Base-by-base conservation (phyloP, 2,888 invertebrate genomes). In the Luperina testacea region DNA sequence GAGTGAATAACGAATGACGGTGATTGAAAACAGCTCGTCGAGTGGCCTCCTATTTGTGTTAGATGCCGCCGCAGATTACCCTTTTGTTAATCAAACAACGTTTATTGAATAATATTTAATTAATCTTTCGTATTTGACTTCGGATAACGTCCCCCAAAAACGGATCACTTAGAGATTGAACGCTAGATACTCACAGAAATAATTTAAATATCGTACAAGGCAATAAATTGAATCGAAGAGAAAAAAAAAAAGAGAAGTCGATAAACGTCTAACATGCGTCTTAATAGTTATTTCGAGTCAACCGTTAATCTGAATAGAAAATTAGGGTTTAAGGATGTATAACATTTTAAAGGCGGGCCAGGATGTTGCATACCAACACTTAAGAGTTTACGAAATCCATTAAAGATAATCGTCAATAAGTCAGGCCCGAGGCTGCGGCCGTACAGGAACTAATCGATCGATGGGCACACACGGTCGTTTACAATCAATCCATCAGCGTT, bases 401-500 rank as follows among this genome's bases (percentile, higher is more conserved):
- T 96, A 96, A 95, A 95, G 93, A 94, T 96, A 96, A 96, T 95
- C 94, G 95, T 92, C 93, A 92, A 93, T 94, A 94, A 94, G 93
- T 91, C 90, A 88, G 86, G 93, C 95, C 94, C 78, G 90, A 84
- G 94, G 95, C 94, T 92, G 90, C 90, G 92, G 89, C 90, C 84
- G 93, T 91, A 93, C 94, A 95, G 94, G 94, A 95, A 95, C 95
- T 96, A 96, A 96, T 96, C 96, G 96, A 96, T 96, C 94, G 95
- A 94, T 94, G 94, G 92, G 94, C 93, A 93, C 94, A 94, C 94
- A 95, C 92, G 93, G 92, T 91, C 95, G 94, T 94, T 95, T 94
- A 96, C 95, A 95, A 96, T 96, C 96, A 96, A 97, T 97, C 96
- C 95, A 97, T 97, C 96, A 96, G 95, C 94, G 93, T 95, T 95